These are phyloP conservation scores for Berghia stephanieae DNA, from an alignment of 1,140 invertebrate species.

Conservation along the genomic window DNA sequence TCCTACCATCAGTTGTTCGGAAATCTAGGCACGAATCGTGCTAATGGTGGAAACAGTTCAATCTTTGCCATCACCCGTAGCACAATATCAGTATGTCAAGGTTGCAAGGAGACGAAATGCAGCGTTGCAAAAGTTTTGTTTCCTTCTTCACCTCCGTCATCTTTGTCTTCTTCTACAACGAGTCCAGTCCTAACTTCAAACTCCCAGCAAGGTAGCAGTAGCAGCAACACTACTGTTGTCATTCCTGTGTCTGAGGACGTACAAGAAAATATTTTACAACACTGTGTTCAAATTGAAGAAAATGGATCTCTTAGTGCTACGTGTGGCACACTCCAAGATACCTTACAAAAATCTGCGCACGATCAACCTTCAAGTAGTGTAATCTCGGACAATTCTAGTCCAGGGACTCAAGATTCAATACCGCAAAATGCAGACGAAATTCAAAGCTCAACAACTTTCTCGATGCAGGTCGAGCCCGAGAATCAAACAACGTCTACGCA, in stretches of 20 bases:
- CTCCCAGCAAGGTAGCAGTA: neutral
- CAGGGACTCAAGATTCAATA: too few species aligned
- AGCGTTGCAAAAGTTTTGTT: slow-evolving; percentile 14
- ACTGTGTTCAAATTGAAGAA: too few species aligned
- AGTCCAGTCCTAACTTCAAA: neutral
- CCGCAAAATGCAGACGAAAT: neutral
- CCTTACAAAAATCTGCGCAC: too few species aligned
- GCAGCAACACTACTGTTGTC: neutral
- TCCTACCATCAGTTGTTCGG: slow-evolving; percentile 27
- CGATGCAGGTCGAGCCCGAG: neutral
- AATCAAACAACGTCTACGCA: neutral
- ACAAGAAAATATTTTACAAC: too few species aligned
- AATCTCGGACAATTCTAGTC: too few species aligned
- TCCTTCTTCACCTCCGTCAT: too few species aligned
- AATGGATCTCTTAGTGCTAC: too few species aligned
- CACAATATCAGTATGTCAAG: slow-evolving; percentile 1
- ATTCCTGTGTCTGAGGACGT: too few species aligned
- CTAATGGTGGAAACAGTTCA: neutral
- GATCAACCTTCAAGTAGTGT: too few species aligned
- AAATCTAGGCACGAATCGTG: too few species aligned
- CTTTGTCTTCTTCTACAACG: neutral
- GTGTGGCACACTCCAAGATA: too few species aligned
- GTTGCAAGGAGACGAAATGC: neutral
- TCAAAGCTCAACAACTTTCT: neutral
- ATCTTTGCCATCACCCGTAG: slow-evolving; percentile 22